Conservation (phyloP, 2,797 vertebrate genomes). For the Steatocranus sp. region DNA sequence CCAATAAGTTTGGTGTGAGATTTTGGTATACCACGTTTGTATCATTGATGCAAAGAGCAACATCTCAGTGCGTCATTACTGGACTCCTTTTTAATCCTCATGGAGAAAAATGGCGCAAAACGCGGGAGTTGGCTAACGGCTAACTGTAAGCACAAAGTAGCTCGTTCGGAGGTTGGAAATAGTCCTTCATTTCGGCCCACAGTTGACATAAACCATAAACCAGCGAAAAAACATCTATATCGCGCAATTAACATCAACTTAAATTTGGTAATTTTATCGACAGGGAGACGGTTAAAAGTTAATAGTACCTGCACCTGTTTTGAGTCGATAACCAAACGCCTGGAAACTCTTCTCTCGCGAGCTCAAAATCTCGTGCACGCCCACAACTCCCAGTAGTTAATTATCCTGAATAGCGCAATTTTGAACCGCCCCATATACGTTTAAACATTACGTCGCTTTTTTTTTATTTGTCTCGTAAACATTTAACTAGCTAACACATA, state of each 20-base stretch:
- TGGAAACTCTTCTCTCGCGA: accelerated
- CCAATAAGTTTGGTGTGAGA: neutral
- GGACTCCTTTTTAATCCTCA: neutral
- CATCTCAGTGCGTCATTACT: neutral
- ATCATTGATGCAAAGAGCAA: neutral
- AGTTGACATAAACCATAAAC: neutral
- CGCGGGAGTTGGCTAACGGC: neutral
- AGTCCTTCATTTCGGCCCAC: neutral
- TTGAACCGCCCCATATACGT: neutral
- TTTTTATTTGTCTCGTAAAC: neutral
- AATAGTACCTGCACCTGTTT: neutral
- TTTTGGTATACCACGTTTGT: neutral
- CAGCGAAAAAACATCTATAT: neutral
- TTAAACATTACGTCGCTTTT: neutral
- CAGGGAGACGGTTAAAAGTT: accelerated
- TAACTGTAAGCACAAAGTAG: neutral
- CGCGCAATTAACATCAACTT: neutral
- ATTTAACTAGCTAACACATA: neutral
- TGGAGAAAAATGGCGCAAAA: neutral
- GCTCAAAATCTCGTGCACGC: neutral
- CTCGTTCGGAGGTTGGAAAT: neutral
- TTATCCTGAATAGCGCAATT: neutral
- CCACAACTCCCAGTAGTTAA: neutral
- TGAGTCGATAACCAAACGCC: neutral
- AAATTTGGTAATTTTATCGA: neutral